phyloP scores from a whole-genome alignment of 2,888 invertebrate species.

The Molanna angustata region DNA sequence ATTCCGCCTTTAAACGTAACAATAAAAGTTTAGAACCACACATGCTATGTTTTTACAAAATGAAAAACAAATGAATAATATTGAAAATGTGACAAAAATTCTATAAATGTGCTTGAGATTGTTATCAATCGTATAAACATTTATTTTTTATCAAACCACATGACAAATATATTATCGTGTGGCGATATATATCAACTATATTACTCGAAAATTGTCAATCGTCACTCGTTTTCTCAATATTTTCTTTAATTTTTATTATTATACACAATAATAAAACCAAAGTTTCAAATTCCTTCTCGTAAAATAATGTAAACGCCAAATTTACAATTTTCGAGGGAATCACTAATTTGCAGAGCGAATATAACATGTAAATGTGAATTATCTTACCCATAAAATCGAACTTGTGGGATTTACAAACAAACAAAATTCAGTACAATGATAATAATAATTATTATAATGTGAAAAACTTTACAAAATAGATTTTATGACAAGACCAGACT shows the following conservation, averaged over 20 bases:
- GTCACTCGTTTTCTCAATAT: not conserved
- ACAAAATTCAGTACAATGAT: not conserved
- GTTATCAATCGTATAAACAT: not conserved
- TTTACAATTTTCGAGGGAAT: no score
- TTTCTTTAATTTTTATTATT: not conserved
- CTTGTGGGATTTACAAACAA: slow-evolving; percentile 9
- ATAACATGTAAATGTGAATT: no score
- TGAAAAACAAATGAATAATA: not conserved
- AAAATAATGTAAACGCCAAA: no score
- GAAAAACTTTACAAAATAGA: no score
- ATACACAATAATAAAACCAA: not conserved
- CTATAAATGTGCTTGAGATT: not conserved
- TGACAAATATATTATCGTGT: no score
- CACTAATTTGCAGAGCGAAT: no score
- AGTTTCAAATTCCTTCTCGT: not conserved
- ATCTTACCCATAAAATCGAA: slow-evolving; percentile 13
- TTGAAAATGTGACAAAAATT: not conserved
- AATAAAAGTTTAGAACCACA: no score
- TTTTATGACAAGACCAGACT: not conserved
- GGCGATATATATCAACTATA: no score
- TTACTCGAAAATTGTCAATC: not conserved
- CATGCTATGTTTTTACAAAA: no score
- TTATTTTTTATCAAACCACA: no score
- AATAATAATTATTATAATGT: not conserved
- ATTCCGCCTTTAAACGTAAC: no score